Base-by-base conservation (phyloP, 2,797 vertebrate species). In the Champsocephalus esox region DNA sequence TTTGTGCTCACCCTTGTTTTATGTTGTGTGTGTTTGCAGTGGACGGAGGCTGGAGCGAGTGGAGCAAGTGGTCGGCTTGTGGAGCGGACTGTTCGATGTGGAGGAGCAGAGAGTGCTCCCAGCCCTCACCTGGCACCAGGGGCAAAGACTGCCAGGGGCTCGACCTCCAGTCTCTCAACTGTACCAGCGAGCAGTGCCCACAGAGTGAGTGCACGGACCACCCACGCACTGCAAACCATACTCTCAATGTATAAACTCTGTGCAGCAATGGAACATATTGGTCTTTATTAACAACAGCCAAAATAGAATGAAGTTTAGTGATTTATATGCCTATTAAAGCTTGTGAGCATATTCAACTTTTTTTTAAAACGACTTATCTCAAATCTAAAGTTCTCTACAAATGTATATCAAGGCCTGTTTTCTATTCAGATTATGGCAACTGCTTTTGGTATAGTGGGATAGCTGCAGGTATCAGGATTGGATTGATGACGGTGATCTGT, bases 31-130 rank as follows among this genome's bases (percentile, higher is more conserved):
- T 87, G 57, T 90, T 85, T 76, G 82, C 93, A 99, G 98, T 99
- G 87, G 97, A 98, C 0, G 98, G 98, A 9, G 97, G 96, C 82
- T 99, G 98, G 98, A 97, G 96, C 0, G 95, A 97, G 32, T 99
- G 98, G 98, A 99, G 97, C 94, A 96, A 97, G 82, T 99, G 98
- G 98, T 98, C 97, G 0, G 94, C 96, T 9, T 99, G 98, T 0
- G 96, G 96, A 2, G 92, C 95, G 0, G 98, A 99, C 88, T 99
- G 98, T 81, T 97, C 96, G 0, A 96, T 97, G 93, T 99, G 97
- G 98, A 94, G 98, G 69, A 99, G 94, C 91, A 95, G 98, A 0
- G 97, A 98, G 83, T 99, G 98, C 87, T 96, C 97, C 0, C 97
- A 99, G 85, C 98, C 98, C 0, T 93, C 94, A 0, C 98, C 98